Base-by-base conservation (phyloP, 2,797 vertebrate species). In the Catamblyrhynchus diadema region DNA sequence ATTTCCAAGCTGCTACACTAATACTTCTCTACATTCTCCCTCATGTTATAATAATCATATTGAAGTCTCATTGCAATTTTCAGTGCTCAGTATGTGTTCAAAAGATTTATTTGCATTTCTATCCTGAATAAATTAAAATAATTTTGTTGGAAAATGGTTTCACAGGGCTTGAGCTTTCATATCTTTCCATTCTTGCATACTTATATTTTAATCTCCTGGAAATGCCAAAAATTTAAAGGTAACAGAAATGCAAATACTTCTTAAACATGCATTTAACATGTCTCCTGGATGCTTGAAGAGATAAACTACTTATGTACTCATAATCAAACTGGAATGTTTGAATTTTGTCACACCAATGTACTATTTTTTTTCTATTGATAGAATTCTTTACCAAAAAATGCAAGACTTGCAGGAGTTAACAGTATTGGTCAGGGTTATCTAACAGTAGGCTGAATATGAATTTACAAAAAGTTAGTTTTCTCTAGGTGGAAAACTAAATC, bases 101-200 rank as follows among this genome's bases (percentile, higher is more conserved):
- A 75, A 97, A 97, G 93, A 87, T 96, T 86, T 95, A 95, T 97
- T 97, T 97, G 66, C 81, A 89, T 97, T 96, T 95, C 56, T 86
- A 51, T 95, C 75, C 74, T 91, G 97, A 97, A 94, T 95, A 96
- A 96, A 97, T 97, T 90, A 96, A 95, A 97, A 88, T 96, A 96
- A 96, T 94, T 94, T 92, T 96, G 51, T 93, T 88, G 89, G 72
- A 95, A 94, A 94, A 88, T 93, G 45, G 35, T 69, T 94, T 95
- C 57, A 78, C 41, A 78, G 79, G 87, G 57, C 90, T 95, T 92
- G 74, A 88, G 39, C 94, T 95, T 91, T 69, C 73, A 18, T 92
- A 64, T 86, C 62, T 94, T 95, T 77, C 32, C 74, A 17, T 94
- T 96, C 50, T 54, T 92, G 54, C 92, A 82, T 64, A 57, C 54